Conservation (phyloP, 2,797 vertebrate genomes). For the Phyllotis vaccarum region DNA sequence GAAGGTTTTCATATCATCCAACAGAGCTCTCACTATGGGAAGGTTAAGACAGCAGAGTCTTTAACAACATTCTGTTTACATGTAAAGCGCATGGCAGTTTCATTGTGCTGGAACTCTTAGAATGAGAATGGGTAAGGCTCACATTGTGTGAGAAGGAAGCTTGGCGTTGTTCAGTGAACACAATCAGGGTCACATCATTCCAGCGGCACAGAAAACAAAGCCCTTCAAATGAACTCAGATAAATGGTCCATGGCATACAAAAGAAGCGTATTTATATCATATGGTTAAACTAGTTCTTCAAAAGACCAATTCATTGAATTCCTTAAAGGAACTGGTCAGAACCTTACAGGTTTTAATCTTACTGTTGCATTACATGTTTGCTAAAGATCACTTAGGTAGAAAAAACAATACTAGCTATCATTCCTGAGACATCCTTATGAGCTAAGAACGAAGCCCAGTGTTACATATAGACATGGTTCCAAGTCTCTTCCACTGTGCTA, state of each 20-base stretch:
- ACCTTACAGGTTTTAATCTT: background rate
- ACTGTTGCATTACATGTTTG: background rate
- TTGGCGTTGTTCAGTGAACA: background rate
- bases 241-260: background rate
- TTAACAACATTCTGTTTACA: background rate
- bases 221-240: background rate
- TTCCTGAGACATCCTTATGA: background rate
- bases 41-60: background rate
- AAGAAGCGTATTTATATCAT: background rate
- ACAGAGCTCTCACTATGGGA: background rate
- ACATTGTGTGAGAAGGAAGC: background rate
- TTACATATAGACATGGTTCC: background rate
- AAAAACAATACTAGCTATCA: background rate
- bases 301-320: slow-evolving; percentile 3
- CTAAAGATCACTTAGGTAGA: background rate
- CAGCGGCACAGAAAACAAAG: background rate
- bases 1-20: background rate
- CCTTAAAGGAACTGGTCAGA: slow-evolving; percentile 37
- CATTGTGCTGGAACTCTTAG: background rate
- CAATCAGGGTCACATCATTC: background rate
- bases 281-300: background rate
- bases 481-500: background rate
- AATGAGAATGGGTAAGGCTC: background rate
- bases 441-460: background rate
- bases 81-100: background rate